Percentiles rank a stretch among this genome's conserved stretches.
These are phyloP conservation scores for Odontomyia ornata DNA, from an alignment of 2,888 invertebrate species.

Conservation along the genomic window DNA sequence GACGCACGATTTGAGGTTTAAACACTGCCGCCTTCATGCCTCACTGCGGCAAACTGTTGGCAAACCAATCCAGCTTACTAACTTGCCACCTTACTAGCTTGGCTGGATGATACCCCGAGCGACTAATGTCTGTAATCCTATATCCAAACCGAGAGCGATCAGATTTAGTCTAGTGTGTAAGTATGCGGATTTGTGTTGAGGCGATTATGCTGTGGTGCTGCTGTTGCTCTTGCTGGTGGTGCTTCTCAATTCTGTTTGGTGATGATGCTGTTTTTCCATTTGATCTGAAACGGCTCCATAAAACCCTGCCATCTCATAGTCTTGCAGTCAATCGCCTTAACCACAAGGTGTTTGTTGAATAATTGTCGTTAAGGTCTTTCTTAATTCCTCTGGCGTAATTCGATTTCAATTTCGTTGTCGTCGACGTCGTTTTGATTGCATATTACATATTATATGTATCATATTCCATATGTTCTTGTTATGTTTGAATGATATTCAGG, in stretches of 20 bases:
- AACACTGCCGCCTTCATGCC: not conserved
- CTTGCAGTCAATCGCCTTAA: conserved; percentile 45
- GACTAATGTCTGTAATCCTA: conserved; percentile 39
- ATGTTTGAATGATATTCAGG: too few species aligned
- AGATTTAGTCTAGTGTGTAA: conserved; percentile 32
- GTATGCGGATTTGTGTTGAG: conserved; percentile 24
- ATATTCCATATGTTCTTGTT: too few species aligned
- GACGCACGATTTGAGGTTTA: conserved; percentile 42
- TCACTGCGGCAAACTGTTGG: not conserved
- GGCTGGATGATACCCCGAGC: conserved; percentile 30
- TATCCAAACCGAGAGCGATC: conserved; percentile 40
- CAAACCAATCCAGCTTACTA: not conserved
- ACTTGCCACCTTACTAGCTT: not conserved
- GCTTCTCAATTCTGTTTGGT: not conserved
- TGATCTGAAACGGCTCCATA: not conserved
- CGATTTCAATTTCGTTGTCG: conserved; percentile 27
- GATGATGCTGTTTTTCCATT: conserved; percentile 7
- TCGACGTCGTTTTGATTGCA: too few species aligned
- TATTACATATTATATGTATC: too few species aligned
- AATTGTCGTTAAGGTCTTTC: conserved; percentile 45
- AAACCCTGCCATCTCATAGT: not conserved
- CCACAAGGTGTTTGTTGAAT: conserved; percentile 44
- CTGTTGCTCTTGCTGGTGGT: not conserved
- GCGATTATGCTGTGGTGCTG: conserved; percentile 36
- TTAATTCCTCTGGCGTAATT: conserved; percentile 44